Base-by-base conservation (phyloP, 1,140 invertebrate genomes). In the Macrobrachium rosenbergii region DNA sequence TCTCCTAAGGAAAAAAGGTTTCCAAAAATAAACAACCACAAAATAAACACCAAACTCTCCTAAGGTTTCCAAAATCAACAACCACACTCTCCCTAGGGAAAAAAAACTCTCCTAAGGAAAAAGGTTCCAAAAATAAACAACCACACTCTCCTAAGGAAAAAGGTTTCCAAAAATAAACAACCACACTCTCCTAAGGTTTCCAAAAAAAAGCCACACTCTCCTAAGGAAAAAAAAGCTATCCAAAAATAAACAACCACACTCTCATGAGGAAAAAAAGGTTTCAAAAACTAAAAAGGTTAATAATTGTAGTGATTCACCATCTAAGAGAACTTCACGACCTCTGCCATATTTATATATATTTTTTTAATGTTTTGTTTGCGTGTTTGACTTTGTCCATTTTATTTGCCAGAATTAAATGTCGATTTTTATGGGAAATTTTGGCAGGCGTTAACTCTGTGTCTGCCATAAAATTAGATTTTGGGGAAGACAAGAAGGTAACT, bases 31-130 rank as follows among this genome's bases (percentile, higher is more conserved):
- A n/a, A n/a, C n/a, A n/a, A n/a, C n/a, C n/a, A n/a, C n/a, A n/a
- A n/a, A n/a, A n/a, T n/a, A n/a, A n/a, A n/a, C n/a, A 88, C 82
- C 8, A 73, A 77, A 69, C 83, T 87, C 28, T 87, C 73, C 88
- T 89, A 80, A 21, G 5, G 21, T 14, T n/a, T 60, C 14, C 0
- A 45, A 28, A 63, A 64, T n/a, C 43, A 72, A 67, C 16, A 11
- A 82, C 67, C 12, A 19, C 7, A 23, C 14, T 67, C 7, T n/a
- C 2, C 23, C n/a, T 14, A 59, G 52, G 37, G n/a, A 2, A 8
- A 43, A 37, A 3, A 37, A n/a, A n/a, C n/a, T n/a, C n/a, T n/a
- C n/a, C n/a, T n/a, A n/a, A n/a, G n/a, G n/a, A n/a, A n/a, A n/a
- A n/a, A n/a, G 3, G 28, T 3, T 78, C 14, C 11, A 52, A 52